These are phyloP conservation scores for Conus ventricosus DNA, from an alignment of 1,140 invertebrate species.

Conservation along the genomic window DNA sequence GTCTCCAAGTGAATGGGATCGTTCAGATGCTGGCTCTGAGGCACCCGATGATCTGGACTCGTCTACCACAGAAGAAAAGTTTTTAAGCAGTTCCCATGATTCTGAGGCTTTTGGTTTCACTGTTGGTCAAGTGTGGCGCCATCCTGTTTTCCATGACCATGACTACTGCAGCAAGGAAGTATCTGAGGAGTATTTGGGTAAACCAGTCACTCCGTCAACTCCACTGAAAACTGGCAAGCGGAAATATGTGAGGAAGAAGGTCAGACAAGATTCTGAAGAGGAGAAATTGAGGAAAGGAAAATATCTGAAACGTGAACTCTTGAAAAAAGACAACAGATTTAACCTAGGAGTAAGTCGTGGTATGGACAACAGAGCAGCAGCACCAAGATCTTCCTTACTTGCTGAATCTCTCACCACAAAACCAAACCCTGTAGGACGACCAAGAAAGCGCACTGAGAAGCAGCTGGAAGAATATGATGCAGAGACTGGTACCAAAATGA, in stretches of 20 bases:
- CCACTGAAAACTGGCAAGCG: constrained; percentile 31
- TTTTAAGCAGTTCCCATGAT: constrained; percentile 29
- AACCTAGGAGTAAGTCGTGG: not conserved
- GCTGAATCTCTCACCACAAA: constrained; percentile 9
- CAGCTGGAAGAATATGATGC: constrained; percentile 54
- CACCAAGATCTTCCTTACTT: not conserved
- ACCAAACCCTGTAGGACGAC: constrained; percentile 42
- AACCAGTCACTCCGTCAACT: not conserved
- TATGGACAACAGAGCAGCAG: not conserved
- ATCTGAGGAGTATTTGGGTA: constrained; percentile 5
- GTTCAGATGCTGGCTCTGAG: constrained; percentile 53
- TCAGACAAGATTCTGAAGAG: constrained; percentile 33
- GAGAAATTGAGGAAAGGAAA: constrained; percentile 44
- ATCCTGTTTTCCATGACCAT: constrained; percentile 65
- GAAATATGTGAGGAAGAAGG: constrained; percentile 42
- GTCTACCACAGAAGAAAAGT: constrained; percentile 25
- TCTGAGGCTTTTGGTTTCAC: constrained; percentile 24
- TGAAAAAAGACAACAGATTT: constrained; percentile 34
- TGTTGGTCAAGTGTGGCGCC: constrained; percentile 14
- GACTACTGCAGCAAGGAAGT: constrained; percentile 61
- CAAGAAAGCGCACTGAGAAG: constrained; percentile 50
- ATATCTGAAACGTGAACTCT: constrained; percentile 43
- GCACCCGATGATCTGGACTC: constrained; percentile 43
- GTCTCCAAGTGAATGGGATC: constrained; percentile 53
- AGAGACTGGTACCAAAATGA: constrained; percentile 64